Evolutionary conservation across 2,888 invertebrate species (phyloP), one percentile per base, ranked within the genome.

Genomic region (Heliconius charithonia): DNA sequence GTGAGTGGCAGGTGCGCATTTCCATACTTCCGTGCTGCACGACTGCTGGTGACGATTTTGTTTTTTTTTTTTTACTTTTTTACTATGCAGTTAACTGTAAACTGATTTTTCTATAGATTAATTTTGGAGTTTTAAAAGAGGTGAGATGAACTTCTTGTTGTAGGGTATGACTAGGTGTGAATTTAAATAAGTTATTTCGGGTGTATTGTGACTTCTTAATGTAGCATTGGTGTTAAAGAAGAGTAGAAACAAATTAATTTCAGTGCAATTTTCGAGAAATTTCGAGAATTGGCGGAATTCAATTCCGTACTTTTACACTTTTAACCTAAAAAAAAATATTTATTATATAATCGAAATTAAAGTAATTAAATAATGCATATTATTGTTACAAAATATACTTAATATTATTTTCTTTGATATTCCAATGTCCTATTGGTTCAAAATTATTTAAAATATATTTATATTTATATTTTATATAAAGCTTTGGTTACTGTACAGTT

Each of bases 1-100:
- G 82, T 83, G 84, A 84, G 81, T 83, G 86, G 84, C 88, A 87
- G 86, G 85, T 86, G 87, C 84, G 81, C 85, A 87, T 87, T 86
- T 86, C 86, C 86, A 87, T 87, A 86, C 85, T 84, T 84, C 84
- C 84, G 84, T 78, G 82, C 82, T 37, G 80, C 80, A 81, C 81
- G 80, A 82, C 80, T 76, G 71, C 62, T 75, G 80, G 76, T 80
- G 81, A 82, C 51, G 51, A 7, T 37, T 9, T 37, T 81, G 73
- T 78, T 65, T 79, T 82, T 80, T 81, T 81, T 80, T 79, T 79
- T 77, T 70, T 19, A 65, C 51, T 27, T 69, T 51, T 69, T 69
- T 13, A 41, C 41, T 29, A 19, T 32, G n/a, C 7, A 45, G 0
- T 32, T 72, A 59, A 10, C 3, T n/a, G 22, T 56, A 16, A 7